These are phyloP conservation scores for Papilio polytes DNA, from an alignment of 1,140 invertebrate genomes.

Conservation along the genomic window DNA sequence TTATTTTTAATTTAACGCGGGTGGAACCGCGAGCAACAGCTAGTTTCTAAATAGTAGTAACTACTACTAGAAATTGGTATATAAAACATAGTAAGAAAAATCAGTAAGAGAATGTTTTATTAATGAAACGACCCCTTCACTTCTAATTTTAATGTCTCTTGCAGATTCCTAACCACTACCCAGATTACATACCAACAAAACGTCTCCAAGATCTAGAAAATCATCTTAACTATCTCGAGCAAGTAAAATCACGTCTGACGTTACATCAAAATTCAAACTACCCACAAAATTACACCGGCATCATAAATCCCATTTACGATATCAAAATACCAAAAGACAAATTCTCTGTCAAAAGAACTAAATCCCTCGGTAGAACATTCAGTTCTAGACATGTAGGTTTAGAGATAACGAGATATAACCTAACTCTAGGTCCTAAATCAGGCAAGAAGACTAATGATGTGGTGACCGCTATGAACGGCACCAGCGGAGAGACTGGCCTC, in stretches of 20 bases:
- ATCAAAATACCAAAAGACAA: slow-evolving; percentile 70
- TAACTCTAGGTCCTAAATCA: slow-evolving; percentile 61
- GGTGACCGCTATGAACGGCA: slow-evolving; percentile 64
- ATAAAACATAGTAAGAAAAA: no score
- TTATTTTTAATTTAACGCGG: no score
- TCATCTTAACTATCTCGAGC: slow-evolving; percentile 42
- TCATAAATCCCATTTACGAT: slow-evolving; percentile 74
- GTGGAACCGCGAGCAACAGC: no score
- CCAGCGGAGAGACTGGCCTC: slow-evolving; percentile 63
- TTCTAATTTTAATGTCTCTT: slow-evolving; percentile 38
- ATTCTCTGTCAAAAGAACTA: slow-evolving; percentile 71
- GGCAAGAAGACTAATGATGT: slow-evolving; percentile 72
- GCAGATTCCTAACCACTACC: slow-evolving; percentile 53
- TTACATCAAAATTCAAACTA: slow-evolving; percentile 46
- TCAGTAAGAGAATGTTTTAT: neutral
- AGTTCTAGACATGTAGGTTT: slow-evolving; percentile 60
- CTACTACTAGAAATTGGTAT: no score
- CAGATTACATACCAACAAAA: slow-evolving; percentile 58
- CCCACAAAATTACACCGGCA: slow-evolving; percentile 58
- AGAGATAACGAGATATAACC: slow-evolving; percentile 66
- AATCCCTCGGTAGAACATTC: slow-evolving; percentile 68
- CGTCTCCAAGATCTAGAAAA: slow-evolving; percentile 56
- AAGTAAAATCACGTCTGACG: slow-evolving; percentile 42
- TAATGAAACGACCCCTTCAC: slow-evolving; percentile 1
- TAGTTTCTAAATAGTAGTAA: no score